Conservation (phyloP, 2,888 invertebrate genomes). For the Chaetogeoica ovagalla region DNA sequence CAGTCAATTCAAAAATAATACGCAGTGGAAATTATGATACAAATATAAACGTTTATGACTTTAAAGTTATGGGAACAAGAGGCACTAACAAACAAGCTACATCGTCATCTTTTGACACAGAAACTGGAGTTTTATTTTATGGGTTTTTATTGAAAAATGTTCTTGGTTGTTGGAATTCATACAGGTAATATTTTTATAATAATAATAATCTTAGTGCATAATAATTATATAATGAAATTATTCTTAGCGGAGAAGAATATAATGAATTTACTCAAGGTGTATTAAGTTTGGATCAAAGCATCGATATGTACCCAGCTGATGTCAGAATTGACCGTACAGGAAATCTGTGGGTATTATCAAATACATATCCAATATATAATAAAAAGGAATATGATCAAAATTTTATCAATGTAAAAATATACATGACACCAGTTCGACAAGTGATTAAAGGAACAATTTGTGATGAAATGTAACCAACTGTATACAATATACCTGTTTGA, state of each 20-base stretch:
- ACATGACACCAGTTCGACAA: slow-evolving; percentile 68
- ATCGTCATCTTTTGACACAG: slow-evolving; percentile 71
- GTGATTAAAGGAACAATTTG: slow-evolving; percentile 72
- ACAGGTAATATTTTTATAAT: slow-evolving; percentile 54
- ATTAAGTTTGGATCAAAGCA: slow-evolving; percentile 66
- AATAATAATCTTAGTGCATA: background rate
- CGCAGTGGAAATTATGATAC: slow-evolving; percentile 70
- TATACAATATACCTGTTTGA: slow-evolving; percentile 59
- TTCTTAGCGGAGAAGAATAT: slow-evolving; percentile 67
- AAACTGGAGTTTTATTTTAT: slow-evolving; percentile 73
- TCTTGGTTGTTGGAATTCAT: slow-evolving; percentile 80
- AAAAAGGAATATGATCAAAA: slow-evolving; percentile 67
- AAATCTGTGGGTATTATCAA: slow-evolving; percentile 76
- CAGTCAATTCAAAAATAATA: slow-evolving; percentile 66
- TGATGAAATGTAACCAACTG: slow-evolving; percentile 58
- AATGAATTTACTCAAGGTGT: slow-evolving; percentile 66
- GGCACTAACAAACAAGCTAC: slow-evolving; percentile 75
- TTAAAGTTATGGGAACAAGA: slow-evolving; percentile 75
- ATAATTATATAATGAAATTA: background rate
- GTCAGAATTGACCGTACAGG: slow-evolving; percentile 73
- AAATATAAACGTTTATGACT: slow-evolving; percentile 72
- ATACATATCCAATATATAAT: slow-evolving; percentile 73
- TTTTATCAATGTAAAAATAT: slow-evolving; percentile 73
- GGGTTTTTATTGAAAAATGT: slow-evolving; percentile 76
- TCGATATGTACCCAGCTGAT: slow-evolving; percentile 78